Percentiles rank a stretch among this genome's conserved stretches.
Evolutionary conservation across 1,140 invertebrate genomes (phyloP).

Genomic region (Tyrophagus putrescentiae): DNA sequence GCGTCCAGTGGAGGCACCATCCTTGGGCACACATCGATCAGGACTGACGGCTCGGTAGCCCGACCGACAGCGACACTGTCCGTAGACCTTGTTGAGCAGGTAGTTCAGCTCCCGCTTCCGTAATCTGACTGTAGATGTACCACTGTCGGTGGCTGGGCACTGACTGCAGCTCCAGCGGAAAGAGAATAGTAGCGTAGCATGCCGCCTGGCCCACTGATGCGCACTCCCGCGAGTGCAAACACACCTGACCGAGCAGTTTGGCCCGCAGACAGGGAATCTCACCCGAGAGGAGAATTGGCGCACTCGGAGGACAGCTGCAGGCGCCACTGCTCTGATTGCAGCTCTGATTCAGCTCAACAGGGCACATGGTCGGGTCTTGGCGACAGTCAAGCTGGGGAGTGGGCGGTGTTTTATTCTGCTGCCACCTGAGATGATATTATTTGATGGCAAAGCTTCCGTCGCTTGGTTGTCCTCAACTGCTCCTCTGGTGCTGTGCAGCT

Average conservation of each 20-base stretch:
- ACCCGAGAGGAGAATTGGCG: neutral
- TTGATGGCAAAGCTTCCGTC: too few relatives aligned
- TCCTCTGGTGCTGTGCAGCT: too few relatives aligned
- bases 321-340: neutral
- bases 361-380: too few relatives aligned
- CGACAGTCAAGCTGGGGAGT: too few relatives aligned
- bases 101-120: slow-evolving; percentile 3
- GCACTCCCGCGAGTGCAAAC: slow-evolving; percentile 5
- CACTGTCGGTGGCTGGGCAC: neutral
- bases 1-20: neutral
- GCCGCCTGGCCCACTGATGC: neutral
- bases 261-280: slow-evolving; percentile 5
- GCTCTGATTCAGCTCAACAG: neutral
- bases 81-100: slow-evolving; percentile 9
- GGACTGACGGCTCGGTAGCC: neutral
- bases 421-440: too few relatives aligned
- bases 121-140: slow-evolving; percentile 5
- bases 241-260: neutral
- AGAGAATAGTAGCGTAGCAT: neutral
- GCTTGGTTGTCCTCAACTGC: too few relatives aligned
- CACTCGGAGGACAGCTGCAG: neutral
- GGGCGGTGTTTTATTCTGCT: too few relatives aligned
- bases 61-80: neutral
- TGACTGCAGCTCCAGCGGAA: neutral
- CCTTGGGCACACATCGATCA: neutral